Conservation (phyloP, 2,113 vertebrate species). For the Meriones unguiculatus region DNA sequence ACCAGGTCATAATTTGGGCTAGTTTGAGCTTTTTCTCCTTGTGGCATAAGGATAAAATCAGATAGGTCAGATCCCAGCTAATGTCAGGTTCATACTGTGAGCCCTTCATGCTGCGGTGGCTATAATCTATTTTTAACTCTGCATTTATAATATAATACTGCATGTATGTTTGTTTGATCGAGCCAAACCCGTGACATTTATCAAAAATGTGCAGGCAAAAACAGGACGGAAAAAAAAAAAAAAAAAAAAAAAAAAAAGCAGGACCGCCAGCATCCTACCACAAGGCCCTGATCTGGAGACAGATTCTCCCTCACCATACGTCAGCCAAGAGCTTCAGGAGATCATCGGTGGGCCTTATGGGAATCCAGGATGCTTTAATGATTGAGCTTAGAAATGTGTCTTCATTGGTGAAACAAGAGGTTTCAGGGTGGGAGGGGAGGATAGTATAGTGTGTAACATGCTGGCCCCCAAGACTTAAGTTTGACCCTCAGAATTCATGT, state of each 20-base stretch:
- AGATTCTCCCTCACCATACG: not conserved
- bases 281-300: not conserved
- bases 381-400: constrained; percentile 11
- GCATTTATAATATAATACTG: not conserved
- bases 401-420: not conserved
- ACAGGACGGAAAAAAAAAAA: too few species aligned
- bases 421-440: not conserved
- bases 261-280: not conserved
- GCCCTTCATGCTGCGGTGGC: not conserved
- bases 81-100: not conserved
- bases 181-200: not conserved
- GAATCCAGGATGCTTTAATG: not conserved
- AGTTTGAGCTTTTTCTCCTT: constrained; percentile 2
- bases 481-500: not conserved
- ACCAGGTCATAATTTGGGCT: not conserved
- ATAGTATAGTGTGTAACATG: not conserved
- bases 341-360: too few species aligned
- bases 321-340: not conserved
- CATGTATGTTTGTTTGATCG: not conserved
- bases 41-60: not conserved
- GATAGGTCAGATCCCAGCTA: not conserved
- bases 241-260: too few species aligned
- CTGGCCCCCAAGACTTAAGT: not conserved
- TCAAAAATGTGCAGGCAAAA: accelerated
- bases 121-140: not conserved